Base-by-base conservation (phyloP, 2,888 invertebrate genomes). In the Ephialtes manifestator region DNA sequence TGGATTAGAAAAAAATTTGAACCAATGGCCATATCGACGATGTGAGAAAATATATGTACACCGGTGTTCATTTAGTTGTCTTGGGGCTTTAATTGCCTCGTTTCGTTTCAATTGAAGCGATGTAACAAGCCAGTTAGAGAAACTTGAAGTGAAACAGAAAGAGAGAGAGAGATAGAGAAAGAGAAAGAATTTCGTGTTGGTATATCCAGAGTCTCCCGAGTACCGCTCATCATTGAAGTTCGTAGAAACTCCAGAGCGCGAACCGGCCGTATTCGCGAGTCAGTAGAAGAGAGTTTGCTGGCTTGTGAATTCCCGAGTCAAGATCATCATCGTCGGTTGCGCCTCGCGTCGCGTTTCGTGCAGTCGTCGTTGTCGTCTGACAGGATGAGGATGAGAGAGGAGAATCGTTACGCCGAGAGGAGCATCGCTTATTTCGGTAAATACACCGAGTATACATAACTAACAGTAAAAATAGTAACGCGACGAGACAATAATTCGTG, bases 361-460 rank as follows among this genome's bases (percentile, higher is more conserved):
- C 63, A 67, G 53, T 83, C 78, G 53, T 58, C 74, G 46, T 71
- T 67, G 65, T 43, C 84, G 79, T 48, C 68, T 28, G 74, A 24
- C 77, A 90, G 87, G 65, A 93, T 93, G 93, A 92, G 89, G 87
- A 92, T 93, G 84, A 92, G 91, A 78, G 92, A 92, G 81, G 93
- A 93, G 77, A 92, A 89, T 87, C 92, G 90, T 39, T 92, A 87
- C 79, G 90, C 91, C 31, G 92, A 91, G 84, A 89, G 91, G 78
- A 92, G 93, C 88, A 88, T 91, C 67, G 90, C 92, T 28, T 92
- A 93, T 77, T 93, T 93, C 60, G 93, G 93, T 93, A 90, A 91
- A 79, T 87, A 86, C 77, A 58, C 60, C n/a, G 71, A 65, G 0
- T 18, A 63, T n/a, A 11, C 39, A 18, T 65, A 20, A 63, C 10